These are phyloP conservation scores for Cydia pomonella DNA, from an alignment of 1,140 invertebrate species.

Conservation along the genomic window DNA sequence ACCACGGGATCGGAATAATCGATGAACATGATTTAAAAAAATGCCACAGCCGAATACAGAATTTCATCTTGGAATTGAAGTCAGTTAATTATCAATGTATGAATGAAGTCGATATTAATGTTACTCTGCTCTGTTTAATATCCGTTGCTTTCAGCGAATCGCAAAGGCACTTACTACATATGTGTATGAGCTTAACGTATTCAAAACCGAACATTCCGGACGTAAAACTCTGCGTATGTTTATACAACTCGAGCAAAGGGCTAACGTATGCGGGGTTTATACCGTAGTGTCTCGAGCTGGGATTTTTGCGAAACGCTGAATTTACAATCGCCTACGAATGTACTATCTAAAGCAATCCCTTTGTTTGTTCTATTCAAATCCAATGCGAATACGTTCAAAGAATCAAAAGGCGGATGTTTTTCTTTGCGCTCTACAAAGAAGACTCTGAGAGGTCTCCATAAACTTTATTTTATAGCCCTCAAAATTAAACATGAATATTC, in stretches of 20 bases:
- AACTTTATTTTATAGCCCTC: neutral
- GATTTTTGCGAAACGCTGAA: conserved; percentile 75
- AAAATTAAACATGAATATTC: conserved; percentile 12
- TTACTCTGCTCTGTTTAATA: neutral
- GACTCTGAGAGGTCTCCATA: neutral
- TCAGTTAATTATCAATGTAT: no score
- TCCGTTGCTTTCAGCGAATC: neutral
- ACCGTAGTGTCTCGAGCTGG: conserved; percentile 48
- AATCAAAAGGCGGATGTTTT: conserved; percentile 73
- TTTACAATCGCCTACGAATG: conserved; percentile 79
- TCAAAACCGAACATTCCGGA: conserved; percentile 25
- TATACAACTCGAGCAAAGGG: conserved; percentile 21
- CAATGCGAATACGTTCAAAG: conserved; percentile 77
- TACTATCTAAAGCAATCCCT: conserved; percentile 75
- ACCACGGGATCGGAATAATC: no score
- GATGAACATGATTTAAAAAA: no score
- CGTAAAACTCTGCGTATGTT: conserved; percentile 24
- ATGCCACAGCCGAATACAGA: no score
- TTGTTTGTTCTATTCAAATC: conserved; percentile 80
- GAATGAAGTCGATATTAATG: no score
- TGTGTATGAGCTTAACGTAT: neutral
- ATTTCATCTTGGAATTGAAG: no score
- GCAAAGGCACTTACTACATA: neutral
- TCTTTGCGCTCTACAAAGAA: conserved; percentile 64
- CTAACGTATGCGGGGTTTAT: conserved; percentile 32